Evolutionary conservation across 2,113 vertebrate species (phyloP).

Genomic region (Caranx ignobilis): DNA sequence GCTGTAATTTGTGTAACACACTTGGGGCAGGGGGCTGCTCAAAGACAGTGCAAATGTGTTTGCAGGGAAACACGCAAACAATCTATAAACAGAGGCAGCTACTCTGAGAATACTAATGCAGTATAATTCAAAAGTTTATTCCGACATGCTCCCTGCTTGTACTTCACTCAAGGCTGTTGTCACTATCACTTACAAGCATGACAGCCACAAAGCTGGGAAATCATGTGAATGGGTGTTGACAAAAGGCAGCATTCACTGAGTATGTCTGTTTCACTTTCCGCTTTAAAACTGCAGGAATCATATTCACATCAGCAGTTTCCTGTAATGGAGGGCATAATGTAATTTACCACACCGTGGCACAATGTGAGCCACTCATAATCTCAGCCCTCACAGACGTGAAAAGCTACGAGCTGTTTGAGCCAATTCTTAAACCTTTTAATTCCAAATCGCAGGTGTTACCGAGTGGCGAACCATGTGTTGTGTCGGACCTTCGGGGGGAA

Average conservation of each 20-base stretch:
- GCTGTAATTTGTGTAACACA: slow-evolving; percentile 47
- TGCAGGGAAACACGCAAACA: slow-evolving; percentile 15
- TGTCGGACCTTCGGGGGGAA: slow-evolving; percentile 41
- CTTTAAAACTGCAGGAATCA: slow-evolving; percentile 1
- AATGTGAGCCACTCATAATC: not conserved
- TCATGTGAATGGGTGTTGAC: slow-evolving; percentile 67
- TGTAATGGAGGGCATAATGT: slow-evolving; percentile 7
- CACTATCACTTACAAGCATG: slow-evolving; percentile 26
- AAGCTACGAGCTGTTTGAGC: slow-evolving; percentile 6
- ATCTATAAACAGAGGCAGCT: not conserved
- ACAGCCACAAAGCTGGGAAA: slow-evolving; percentile 30
- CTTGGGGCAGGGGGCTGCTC: slow-evolving; percentile 16
- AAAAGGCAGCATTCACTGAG: slow-evolving; percentile 61
- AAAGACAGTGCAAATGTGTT: not conserved
- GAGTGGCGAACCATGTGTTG: slow-evolving; percentile 45
- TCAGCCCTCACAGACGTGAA: not conserved
- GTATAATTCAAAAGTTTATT: slow-evolving; percentile 17
- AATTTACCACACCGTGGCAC: slow-evolving; percentile 1
- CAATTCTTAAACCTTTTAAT: slow-evolving; percentile 3
- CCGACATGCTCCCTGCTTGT: slow-evolving; percentile 4
- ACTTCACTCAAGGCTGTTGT: slow-evolving; percentile 28
- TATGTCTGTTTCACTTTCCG: not conserved
- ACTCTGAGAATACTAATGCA: slow-evolving; percentile 11
- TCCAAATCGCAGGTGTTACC: slow-evolving; percentile 48
- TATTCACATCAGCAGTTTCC: not conserved